Evolutionary conservation across 2,797 vertebrate genomes (phyloP).

Genomic region (Scolopax rusticola): DNA sequence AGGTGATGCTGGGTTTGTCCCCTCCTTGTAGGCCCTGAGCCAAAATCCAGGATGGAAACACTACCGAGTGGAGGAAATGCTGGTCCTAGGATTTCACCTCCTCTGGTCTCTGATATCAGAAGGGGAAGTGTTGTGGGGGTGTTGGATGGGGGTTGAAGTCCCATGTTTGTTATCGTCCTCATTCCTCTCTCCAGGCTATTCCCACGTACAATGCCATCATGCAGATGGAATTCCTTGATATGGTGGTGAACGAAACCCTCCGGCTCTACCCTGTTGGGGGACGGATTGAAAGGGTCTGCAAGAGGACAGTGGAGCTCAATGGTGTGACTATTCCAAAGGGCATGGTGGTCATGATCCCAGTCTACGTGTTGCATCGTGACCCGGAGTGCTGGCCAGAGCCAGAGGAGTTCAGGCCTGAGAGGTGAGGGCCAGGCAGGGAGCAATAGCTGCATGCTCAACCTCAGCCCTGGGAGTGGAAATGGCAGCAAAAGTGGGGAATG

Average conservation of each 20-base stretch:
- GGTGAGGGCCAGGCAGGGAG: conserved; percentile 39
- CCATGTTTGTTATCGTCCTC: not conserved
- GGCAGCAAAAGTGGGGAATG: not conserved
- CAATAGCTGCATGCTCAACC: not conserved
- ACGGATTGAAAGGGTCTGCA: conserved; percentile 80
- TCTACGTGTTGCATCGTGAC: conserved; percentile 74
- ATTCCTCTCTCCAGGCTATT: conserved; percentile 50
- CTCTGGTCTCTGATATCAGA: not conserved
- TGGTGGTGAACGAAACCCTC: conserved; percentile 79
- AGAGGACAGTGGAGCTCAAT: conserved; percentile 78
- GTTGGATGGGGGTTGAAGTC: not conserved
- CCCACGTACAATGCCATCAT: conserved; percentile 73
- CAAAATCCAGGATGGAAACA: not conserved
- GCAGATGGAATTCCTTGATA: conserved; percentile 85
- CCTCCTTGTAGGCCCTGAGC: not conserved
- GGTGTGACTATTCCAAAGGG: conserved; percentile 79
- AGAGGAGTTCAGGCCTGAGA: conserved; percentile 82
- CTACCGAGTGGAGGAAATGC: not conserved
- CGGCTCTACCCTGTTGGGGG: conserved; percentile 68
- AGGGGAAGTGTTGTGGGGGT: rapidly evolving
- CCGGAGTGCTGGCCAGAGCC: conserved; percentile 79
- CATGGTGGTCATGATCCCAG: conserved; percentile 73
- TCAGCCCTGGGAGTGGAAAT: not conserved
- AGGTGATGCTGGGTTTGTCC: not conserved
- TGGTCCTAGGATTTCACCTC: not conserved